Evolutionary conservation across 2,888 invertebrate species (phyloP), one percentile per base, ranked within the genome.

Genomic region (Fissipunctia ypsillon): DNA sequence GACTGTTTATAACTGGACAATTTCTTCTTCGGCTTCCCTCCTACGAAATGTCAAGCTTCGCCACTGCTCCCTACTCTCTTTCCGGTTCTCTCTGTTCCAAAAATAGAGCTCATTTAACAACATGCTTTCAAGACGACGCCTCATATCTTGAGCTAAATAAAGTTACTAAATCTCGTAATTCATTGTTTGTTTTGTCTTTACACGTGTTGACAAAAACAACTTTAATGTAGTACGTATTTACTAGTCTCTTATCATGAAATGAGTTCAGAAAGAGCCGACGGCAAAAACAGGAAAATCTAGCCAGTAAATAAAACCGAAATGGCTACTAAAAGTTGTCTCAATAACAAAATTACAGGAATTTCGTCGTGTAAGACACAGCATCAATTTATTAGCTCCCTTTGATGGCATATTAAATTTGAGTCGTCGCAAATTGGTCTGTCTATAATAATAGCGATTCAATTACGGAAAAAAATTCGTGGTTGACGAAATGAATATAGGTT

Each of bases 151-250:
- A 48, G 45, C 31, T 31, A 31, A n/a, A 56, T 35, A 70, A 72
- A 72, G 22, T 80, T 52, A 75, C 28, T 45, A 52, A 73, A 28
- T 38, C 43, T 54, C 9, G 38, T 80, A 81, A 80, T 41, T 60
- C 52, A 80, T 48, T 41, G 22, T 60, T 76, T 48, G 31, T 48
- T 56, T 48, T 60, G 31, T 48, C 52, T 54, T 54, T 48, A 14
- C 22, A 73, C 25, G 25, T 74, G 75, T 73, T 63, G 50, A 76
- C 65, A 25, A 76, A 63, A 76, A 76, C 50, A 76, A 76, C 50
- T 43, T 16, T 14, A 43, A 38, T 28, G 28, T 35, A 43, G 12
- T 41, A 38, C 48, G 50, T 74, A 70, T 61, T 61, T 61, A 48
- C 48, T 50, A 16, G 19, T 19, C 3, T 4, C 16, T 43, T 3